Percentiles rank a stretch among this genome's conserved stretches.
Evolutionary conservation across 2,797 vertebrate genomes (phyloP).

Genomic region (Sebastes iracundus): DNA sequence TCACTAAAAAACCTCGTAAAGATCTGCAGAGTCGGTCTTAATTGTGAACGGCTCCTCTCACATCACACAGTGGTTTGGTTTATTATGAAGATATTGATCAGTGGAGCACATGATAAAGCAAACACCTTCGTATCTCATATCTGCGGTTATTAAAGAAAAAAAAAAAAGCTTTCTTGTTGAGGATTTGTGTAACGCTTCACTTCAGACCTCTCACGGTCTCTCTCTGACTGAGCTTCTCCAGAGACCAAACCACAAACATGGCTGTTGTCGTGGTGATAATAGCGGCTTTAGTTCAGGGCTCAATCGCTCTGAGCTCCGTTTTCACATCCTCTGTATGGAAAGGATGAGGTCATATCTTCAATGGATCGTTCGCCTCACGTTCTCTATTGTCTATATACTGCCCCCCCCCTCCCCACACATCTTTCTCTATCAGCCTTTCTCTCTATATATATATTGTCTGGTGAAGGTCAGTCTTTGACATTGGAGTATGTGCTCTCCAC

Average conservation of each 20-base stretch:
- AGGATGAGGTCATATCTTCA: conserved; percentile 15
- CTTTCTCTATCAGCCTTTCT: background rate
- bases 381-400: background rate
- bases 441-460: background rate
- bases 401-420: background rate
- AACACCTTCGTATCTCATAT: background rate
- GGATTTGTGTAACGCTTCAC: conserved; percentile 13
- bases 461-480: conserved; percentile 51
- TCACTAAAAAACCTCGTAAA: no score
- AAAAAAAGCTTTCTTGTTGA: background rate
- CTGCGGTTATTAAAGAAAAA: background rate
- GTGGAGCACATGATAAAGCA: background rate
- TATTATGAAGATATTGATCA: background rate
- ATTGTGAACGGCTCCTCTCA: background rate
- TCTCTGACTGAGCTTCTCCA: background rate
- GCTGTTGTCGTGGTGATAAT: background rate
- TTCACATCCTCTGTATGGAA: background rate
- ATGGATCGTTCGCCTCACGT: background rate
- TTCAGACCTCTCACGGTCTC: background rate
- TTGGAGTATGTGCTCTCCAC: conserved; percentile 30
- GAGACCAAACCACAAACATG: background rate
- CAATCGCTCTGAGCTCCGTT: background rate
- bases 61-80: background rate
- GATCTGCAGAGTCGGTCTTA: background rate
- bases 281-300: conserved; percentile 18